Base-by-base conservation (phyloP, 1,140 invertebrate species). In the Vanessa atalanta region DNA sequence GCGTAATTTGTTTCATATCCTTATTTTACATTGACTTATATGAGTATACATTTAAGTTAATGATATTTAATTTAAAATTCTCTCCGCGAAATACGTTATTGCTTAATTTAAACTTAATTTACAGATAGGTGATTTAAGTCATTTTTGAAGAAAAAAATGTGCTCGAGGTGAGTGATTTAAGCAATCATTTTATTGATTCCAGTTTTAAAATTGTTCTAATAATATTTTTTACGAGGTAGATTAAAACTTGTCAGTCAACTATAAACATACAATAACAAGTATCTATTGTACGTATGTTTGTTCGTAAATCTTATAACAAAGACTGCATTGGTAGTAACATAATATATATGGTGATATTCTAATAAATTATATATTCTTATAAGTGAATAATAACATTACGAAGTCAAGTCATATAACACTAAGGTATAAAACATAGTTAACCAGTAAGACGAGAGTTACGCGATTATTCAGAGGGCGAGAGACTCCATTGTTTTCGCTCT, bases 401-500 rank as follows among this genome's bases (percentile, higher is more conserved):
- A 61, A 70, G 68, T 70, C 68, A 50, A 31, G 47, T 63, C 68
- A 70, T 47, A 70, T 16, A 26, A 61, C 57, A 55, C 53, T 23
- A 4, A 61, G 31, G 57, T 37, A 37, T 26, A 11, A 16, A 13
- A 23, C 23, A 20, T 23, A 23, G 15, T 23, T 12, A 15, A 69
- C 37, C 51, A 51, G 13, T 60, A 47, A 53, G 43, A 60, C 7
- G 57, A 53, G 20, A 23, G 53, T 3, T 43, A n/a, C n/a, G 43
- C 67, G 51, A 57, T 69, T 69, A 60, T 15, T 61, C 57, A 61
- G 26, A 31, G 57, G 53, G 43, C 71, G 26, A 37, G 26, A 37
- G 55, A 60, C 47, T 16, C 79, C 63, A 88, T 89, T 89, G 88
- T 89, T 80, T 88, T 84, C 70, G 76, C 78, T 75, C 65, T 75